A percentile compares a stretch with the other conserved stretches of the same genome.
These are phyloP conservation scores for Pachydiplax longipennis DNA, from an alignment of 2,888 invertebrate species.

Conservation along the genomic window DNA sequence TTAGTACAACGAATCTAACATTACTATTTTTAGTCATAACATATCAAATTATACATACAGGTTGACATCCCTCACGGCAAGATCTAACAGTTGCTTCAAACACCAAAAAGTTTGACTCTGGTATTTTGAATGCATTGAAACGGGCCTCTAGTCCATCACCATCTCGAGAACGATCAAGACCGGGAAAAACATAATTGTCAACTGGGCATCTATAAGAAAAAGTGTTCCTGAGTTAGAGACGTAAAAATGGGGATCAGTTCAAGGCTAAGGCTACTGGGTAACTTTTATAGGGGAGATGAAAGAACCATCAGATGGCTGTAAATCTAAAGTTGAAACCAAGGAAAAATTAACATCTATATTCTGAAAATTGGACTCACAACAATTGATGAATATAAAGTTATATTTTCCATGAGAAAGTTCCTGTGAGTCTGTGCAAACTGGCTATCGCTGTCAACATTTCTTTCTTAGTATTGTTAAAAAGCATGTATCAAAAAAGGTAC, in stretches of 20 bases:
- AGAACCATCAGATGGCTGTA: too few relatives aligned
- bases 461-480: too few relatives aligned
- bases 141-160: constrained; percentile 89
- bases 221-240: not conserved
- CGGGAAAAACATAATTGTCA: constrained; percentile 90
- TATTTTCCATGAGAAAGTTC: too few relatives aligned
- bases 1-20: not conserved
- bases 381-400: too few relatives aligned
- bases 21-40: not conserved
- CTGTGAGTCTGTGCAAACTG: too few relatives aligned
- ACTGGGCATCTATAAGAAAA: constrained; percentile 79
- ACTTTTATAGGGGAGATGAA: too few relatives aligned
- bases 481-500: too few relatives aligned
- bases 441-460: too few relatives aligned
- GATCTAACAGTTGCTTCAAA: constrained; percentile 92
- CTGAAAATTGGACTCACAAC: too few relatives aligned
- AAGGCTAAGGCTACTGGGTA: not conserved
- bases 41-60: constrained; percentile 62
- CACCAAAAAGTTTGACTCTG: constrained; percentile 91
- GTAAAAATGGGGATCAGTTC: not conserved
- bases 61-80: constrained; percentile 88
- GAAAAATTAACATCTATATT: too few relatives aligned
- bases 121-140: constrained; percentile 93
- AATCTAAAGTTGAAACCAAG: too few relatives aligned
- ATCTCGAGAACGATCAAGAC: constrained; percentile 83